phyloP scores from a whole-genome alignment of 2,888 invertebrate species.

The Nebria brevicollis region DNA sequence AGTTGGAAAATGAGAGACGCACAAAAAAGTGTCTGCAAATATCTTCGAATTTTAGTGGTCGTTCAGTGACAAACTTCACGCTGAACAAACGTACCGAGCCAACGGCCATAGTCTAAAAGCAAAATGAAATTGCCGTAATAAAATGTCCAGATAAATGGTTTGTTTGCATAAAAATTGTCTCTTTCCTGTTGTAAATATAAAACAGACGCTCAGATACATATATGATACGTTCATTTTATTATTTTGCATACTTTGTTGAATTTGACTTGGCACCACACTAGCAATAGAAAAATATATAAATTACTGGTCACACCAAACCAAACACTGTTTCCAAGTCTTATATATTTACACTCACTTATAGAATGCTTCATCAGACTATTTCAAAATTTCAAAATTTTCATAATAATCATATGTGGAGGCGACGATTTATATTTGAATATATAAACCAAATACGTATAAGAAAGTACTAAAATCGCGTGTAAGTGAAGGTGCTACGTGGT shows the following conservation, averaged over 20 bases:
- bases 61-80: constrained; percentile 13
- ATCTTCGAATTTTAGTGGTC: constrained; percentile 43
- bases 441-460: too few species aligned
- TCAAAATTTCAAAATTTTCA: too few species aligned
- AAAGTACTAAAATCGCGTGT: too few species aligned
- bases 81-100: constrained; percentile 2
- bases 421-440: too few species aligned
- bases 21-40: constrained; percentile 42
- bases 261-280: constrained; percentile 6
- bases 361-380: too few species aligned
- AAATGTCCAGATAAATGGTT: constrained; percentile 36
- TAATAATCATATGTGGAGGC: too few species aligned
- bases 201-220: not conserved
- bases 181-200: constrained; percentile 19
- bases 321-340: too few species aligned
- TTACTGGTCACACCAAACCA: not conserved
- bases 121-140: constrained; percentile 44
- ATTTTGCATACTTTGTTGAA: constrained; percentile 19
- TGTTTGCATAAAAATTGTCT: constrained; percentile 40
- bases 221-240: constrained; percentile 21
- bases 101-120: constrained; percentile 41
- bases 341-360: too few species aligned
- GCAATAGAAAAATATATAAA: constrained; percentile 9
- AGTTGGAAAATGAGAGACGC: constrained; percentile 4
- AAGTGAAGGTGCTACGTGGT: too few species aligned